Conservation (phyloP, 2,888 invertebrate species). For the Caenorhabditis virilis region DNA sequence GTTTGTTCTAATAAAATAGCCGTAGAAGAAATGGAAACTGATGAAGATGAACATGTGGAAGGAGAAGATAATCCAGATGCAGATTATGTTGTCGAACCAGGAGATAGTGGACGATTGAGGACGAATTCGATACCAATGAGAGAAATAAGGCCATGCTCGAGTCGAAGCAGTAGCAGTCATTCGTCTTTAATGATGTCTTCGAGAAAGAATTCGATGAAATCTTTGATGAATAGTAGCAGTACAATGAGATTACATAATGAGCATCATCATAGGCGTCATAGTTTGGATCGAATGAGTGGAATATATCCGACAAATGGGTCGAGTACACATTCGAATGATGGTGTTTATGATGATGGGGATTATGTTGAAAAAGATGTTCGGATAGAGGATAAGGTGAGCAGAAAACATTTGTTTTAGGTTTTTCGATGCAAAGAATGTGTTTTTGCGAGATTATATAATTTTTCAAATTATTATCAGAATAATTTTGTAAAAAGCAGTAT, state of each 20-base stretch:
- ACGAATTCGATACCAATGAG: conserved; percentile 27
- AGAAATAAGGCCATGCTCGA: conserved; percentile 6
- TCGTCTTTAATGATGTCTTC: conserved; percentile 2
- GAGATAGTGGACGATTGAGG: not conserved
- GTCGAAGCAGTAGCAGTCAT: conserved; percentile 1
- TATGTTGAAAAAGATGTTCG: conserved; percentile 15
- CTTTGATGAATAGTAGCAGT: not conserved
- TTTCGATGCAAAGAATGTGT: too few species aligned
- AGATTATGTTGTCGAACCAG: conserved; percentile 4
- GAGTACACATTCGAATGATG: conserved; percentile 1
- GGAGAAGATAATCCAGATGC: not conserved
- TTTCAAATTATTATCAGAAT: too few species aligned
- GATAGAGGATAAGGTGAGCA: not conserved
- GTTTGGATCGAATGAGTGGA: conserved; percentile 25
- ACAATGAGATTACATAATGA: not conserved
- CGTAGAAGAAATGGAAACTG: conserved; percentile 10
- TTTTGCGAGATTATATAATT: too few species aligned
- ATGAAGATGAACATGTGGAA: not conserved
- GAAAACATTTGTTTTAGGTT: too few species aligned
- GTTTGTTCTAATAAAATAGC: conserved; percentile 15
- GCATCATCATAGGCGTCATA: conserved; percentile 2
- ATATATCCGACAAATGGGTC: not conserved
- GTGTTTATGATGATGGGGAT: conserved; percentile 16
- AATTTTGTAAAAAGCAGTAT: not conserved
- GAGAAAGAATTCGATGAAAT: conserved; percentile 4